Base-by-base conservation (phyloP, 1,140 invertebrate genomes). In the Lordiphosa mommai region DNA sequence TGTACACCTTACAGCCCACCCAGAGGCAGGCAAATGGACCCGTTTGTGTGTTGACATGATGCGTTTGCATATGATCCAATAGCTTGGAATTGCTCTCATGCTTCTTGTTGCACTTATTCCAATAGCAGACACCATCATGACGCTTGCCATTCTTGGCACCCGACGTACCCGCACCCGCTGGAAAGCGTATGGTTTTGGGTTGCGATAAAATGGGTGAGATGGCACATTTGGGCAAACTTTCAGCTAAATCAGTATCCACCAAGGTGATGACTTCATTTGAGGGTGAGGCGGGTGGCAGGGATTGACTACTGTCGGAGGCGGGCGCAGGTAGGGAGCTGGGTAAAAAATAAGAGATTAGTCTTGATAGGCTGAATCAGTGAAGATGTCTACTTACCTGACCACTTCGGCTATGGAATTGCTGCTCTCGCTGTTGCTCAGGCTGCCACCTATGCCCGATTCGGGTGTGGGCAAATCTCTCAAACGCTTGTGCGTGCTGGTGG, bases 1-100 rank as follows among this genome's bases (percentile, higher is more conserved):
- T 95, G 88, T 95, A 96, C n/a, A 99, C 97, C 89, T 98, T 98
- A 90, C 97, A 98, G 4, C 95, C 95, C 64, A 93, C 92, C 97
- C 97, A 99, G 12, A 96, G 92, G 87, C 97, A 99, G 5, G 96
- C 93, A 88, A 95, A 97, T 61, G 94, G 95, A 0, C 93, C 93
- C 17, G 93, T 93, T 91, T 97, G 96, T 20, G 93, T 91, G 87
- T 95, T 94, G 64, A 97, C 96, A 90, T 98, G 96, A 60, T 92
- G 92, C 40, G 95, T 94, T 92, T 96, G 95, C 82, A 98, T 92
- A 90, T 98, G 96, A 89, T 97, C 96, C 69, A 97, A 90, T 57
- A 98, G 93, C 84, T 93, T 93, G 12, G 93, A 92, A 86, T 92
- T 94, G 52, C 94, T 93, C 41, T 95, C 94, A 61, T 95, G 94